A percentile compares a stretch with the other conserved stretches of the same genome.
Evolutionary conservation across 1,140 invertebrate genomes (phyloP).

Genomic region (Panagrolaimus sp.): DNA sequence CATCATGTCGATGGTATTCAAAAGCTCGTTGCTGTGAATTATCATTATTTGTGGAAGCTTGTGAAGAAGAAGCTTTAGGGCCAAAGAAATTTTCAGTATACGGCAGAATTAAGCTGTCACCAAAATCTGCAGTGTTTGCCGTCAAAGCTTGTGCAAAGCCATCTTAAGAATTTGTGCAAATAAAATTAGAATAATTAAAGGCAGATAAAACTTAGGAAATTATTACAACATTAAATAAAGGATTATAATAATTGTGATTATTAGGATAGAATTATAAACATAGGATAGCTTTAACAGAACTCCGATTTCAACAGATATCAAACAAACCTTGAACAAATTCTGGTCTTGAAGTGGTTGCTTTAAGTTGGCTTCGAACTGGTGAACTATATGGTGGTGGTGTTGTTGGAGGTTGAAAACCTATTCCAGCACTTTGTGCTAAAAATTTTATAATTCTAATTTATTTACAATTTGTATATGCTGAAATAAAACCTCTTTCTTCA

Average conservation of each 20-base stretch:
- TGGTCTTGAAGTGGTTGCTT: not conserved
- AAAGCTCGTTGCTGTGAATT: too few species aligned
- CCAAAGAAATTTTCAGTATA: not conserved
- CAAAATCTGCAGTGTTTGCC: not conserved
- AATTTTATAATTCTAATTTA: not conserved
- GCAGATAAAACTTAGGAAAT: not conserved
- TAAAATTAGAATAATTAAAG: not conserved
- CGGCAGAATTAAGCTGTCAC: constrained; percentile 10
- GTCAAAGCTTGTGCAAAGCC: not conserved
- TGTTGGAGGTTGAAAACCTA: not conserved
- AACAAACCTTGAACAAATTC: constrained; percentile 12
- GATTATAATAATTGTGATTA: not conserved
- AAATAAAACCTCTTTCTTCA: constrained; percentile 16
- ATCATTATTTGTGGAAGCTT: too few species aligned
- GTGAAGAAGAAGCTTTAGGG: not conserved
- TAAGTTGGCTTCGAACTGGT: not conserved
- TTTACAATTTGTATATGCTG: not conserved
- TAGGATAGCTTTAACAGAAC: too few species aligned
- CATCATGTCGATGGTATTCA: too few species aligned
- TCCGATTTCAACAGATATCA: too few species aligned
- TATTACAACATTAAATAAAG: not conserved
- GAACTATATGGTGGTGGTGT: not conserved
- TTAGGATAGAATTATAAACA: not conserved
- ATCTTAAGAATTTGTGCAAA: not conserved
- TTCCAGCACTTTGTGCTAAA: not conserved